Conservation (phyloP, 2,797 vertebrate species). For the Octomys mimax region DNA sequence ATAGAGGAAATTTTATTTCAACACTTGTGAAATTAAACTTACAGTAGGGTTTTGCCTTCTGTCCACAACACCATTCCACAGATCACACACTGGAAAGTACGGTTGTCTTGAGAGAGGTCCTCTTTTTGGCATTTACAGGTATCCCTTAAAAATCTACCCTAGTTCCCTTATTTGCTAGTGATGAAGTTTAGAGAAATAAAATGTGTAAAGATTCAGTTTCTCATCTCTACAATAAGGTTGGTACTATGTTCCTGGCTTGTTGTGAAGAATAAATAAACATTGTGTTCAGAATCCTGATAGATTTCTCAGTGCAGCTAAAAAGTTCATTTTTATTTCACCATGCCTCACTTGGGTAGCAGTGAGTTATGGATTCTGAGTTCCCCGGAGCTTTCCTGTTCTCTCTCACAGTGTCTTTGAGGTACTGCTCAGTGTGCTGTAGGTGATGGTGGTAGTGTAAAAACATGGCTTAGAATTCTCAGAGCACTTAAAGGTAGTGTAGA, state of each 20-base stretch:
- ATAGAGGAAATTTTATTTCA: not conserved
- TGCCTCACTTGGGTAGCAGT: not conserved
- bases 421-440: not conserved
- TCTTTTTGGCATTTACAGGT: not conserved
- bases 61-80: not conserved
- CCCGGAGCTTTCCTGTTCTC: not conserved
- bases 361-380: not conserved
- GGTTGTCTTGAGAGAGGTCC: not conserved
- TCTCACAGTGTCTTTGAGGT: not conserved
- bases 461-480: not conserved
- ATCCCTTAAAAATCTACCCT: not conserved
- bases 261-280: not conserved
- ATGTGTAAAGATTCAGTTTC: not conserved
- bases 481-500: not conserved
- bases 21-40: not conserved
- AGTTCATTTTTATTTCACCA: not conserved
- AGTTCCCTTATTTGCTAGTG: constrained; percentile 18
- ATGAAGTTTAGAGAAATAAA: not conserved
- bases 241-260: not conserved
- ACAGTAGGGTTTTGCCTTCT: fast-evolving
- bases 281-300: not conserved
- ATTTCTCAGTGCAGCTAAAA: not conserved
- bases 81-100: not conserved
- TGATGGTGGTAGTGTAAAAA: not conserved
- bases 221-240: not conserved